Percentiles rank a stretch among this genome's conserved stretches.
phyloP scores from a whole-genome alignment of 2,797 vertebrate genomes.

The Poeciliopsis infans region DNA sequence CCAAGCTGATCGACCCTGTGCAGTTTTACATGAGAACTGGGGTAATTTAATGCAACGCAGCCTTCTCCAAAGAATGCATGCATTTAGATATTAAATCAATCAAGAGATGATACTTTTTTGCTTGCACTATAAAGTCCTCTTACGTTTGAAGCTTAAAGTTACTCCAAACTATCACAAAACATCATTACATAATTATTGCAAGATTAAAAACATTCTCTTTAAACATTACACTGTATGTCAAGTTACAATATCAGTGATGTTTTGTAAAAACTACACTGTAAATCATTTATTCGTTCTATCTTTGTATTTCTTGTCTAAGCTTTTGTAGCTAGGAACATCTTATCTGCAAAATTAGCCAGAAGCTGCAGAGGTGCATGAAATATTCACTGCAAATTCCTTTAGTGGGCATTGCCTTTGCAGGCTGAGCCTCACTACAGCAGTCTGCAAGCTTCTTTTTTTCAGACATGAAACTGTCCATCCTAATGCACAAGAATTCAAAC shows the following conservation, averaged over 20 bases:
- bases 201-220: neutral
- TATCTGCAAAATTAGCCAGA: constrained; percentile 9
- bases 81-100: neutral
- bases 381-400: constrained; percentile 24
- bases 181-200: constrained; percentile 4
- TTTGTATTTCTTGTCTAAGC: neutral
- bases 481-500: constrained; percentile 29
- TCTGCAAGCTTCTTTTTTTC: constrained; percentile 1
- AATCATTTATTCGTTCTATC: neutral
- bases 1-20: constrained; percentile 65
- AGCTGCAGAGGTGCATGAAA: constrained; percentile 8
- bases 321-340: neutral
- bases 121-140: neutral
- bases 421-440: neutral
- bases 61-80: neutral
- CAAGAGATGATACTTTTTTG: neutral
- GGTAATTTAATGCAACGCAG: neutral
- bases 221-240: neutral
- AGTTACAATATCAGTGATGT: neutral
- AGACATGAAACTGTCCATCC: constrained; percentile 8
- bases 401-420: constrained; percentile 6
- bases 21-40: constrained; percentile 24
- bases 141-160: constrained; percentile 25
- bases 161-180: constrained; percentile 9
- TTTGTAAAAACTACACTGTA: neutral